Base-by-base conservation (phyloP, 2,113 vertebrate genomes). In the Anarhynchus alexandrinus region DNA sequence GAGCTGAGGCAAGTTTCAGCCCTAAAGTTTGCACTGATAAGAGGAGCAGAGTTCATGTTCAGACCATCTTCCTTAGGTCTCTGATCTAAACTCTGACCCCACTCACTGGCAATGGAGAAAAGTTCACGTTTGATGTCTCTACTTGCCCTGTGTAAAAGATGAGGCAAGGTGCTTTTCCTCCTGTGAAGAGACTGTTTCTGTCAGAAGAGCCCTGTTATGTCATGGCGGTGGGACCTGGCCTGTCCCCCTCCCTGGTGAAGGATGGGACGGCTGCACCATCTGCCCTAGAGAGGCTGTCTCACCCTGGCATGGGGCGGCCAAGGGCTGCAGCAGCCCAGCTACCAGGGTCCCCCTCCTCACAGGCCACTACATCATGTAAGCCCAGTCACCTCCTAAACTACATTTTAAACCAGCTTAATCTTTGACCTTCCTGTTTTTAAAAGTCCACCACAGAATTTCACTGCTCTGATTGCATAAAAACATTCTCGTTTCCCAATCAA, bases 221-320 rank as follows among this genome's bases (percentile, higher is more conserved):
- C 5, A 0, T 49, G 54, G 30, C 83, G 57, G 15, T 10, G 26
- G 17, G 27, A 32, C 32, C 51, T 51, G 72, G 25, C 30, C 30
- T 78, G 14, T 49, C 10, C 36, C 25, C 2, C 0, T 18, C 52
- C 42, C 70, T 82, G 47, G 13, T 1, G 2, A 58, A 79, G 55
- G n/a, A 42, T 12, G 15, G 65, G 27, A 40, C 3, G 3, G 38
- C 57, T 79, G 38, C n/a, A 52, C 38, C 22, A 10, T 11, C 64
- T 83, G 36, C 27, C 25, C 47, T 34, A 6, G 43, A 51, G 9
- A 58, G 1, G 4, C 5, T 86, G 49, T 9, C 42, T 70, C 26
- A 45, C 23, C 34, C 0, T 5, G 61, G 16, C 12, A 55, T 1
- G 2, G 26, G 10, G 19, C 0, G 0, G 12, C 16, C 14, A 15